Base-by-base conservation (phyloP, 35 echinoderm and acorn worm species). In the Apostichopus parvimensis region DNA sequence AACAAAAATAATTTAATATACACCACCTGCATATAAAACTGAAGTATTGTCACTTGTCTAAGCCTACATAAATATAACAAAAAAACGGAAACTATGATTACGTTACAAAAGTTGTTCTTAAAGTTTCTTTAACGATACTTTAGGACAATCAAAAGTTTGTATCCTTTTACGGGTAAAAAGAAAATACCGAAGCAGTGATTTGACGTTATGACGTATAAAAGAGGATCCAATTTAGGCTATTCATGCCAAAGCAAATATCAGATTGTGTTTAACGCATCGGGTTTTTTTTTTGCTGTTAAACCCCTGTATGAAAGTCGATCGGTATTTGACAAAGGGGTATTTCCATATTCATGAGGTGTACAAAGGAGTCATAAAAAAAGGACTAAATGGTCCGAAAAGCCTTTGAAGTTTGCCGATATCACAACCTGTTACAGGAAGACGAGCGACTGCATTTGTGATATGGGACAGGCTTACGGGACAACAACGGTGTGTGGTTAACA, bases 291-390 rank as follows among this genome's bases (percentile, higher is more conserved):
- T 0, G 26, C 26, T 34, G 58, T 88, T 66, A 60, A 73, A 58
- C 23, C 6, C 15, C 45, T 20, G 9, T 88, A 15, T 10, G 85
- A 68, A 14, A 61, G 55, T 53, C 79, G 21, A 82, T 57, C 79
- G 83, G 68, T 52, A 17, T 23, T n/a, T 23, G 72, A 88, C 86
- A 88, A 88, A 88, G 62, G 62, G 20, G 28, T 88, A 13, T 88
- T 45, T 88, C 60, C 60, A 88, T 88, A 88, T 88, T 88, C 86
- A 88, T 88, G 86, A 88, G 86, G 86, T 88, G 86, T 88, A 88
- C 86, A 88, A 88, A 88, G 56, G 86, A 54, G 61, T 88, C 60
- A 88, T 88, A 88, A 88, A 88, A 87, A 12, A 45, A 45, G 2
- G 57, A 20, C 25, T 72, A 71, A 88, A 88, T 88, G 62, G 86